These are phyloP conservation scores for Esox lucius DNA, from an alignment of 2,797 vertebrate species.

Conservation along the genomic window DNA sequence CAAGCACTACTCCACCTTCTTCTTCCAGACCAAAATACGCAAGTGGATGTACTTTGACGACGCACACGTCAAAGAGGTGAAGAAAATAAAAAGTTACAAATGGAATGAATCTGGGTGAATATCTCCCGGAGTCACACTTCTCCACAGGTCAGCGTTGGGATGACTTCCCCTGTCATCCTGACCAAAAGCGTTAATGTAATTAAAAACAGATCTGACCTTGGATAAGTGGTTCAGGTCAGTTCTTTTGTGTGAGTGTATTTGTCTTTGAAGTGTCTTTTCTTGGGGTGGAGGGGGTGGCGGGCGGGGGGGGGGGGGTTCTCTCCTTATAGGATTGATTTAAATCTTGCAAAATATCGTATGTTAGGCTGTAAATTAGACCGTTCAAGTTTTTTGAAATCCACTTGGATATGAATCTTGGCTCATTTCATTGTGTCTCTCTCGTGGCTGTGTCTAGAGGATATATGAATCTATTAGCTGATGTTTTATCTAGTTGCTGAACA, in stretches of 20 bases:
- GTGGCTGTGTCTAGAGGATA: slow-evolving; percentile 11
- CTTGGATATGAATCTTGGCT: too few relatives aligned
- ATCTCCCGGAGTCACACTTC: too few relatives aligned
- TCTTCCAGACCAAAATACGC: slow-evolving; percentile 99
- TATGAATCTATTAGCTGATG: slow-evolving; percentile 23
- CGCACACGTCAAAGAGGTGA: slow-evolving; percentile 98
- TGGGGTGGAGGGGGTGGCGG: too few relatives aligned
- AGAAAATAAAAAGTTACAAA: neutral
- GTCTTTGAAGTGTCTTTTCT: too few relatives aligned
- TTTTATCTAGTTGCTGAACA: slow-evolving; percentile 4
- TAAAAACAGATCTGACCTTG: neutral
- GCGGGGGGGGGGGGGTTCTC: too few relatives aligned
- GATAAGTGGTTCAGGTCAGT: neutral
- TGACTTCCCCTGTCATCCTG: neutral
- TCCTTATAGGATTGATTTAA: too few relatives aligned
- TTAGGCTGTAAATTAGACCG: too few relatives aligned
- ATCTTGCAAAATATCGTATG: too few relatives aligned
- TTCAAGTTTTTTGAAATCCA: too few relatives aligned
- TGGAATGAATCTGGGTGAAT: neutral
- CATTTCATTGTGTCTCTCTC: slow-evolving; percentile 1
- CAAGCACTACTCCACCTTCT: slow-evolving; percentile 99
- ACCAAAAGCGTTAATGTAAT: neutral
- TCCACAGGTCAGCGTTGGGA: too few relatives aligned
- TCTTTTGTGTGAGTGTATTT: neutral
- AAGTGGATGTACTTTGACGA: slow-evolving; percentile 99